Conservation (phyloP, 1,140 invertebrate genomes). For the Scaptomyza hsui region DNA sequence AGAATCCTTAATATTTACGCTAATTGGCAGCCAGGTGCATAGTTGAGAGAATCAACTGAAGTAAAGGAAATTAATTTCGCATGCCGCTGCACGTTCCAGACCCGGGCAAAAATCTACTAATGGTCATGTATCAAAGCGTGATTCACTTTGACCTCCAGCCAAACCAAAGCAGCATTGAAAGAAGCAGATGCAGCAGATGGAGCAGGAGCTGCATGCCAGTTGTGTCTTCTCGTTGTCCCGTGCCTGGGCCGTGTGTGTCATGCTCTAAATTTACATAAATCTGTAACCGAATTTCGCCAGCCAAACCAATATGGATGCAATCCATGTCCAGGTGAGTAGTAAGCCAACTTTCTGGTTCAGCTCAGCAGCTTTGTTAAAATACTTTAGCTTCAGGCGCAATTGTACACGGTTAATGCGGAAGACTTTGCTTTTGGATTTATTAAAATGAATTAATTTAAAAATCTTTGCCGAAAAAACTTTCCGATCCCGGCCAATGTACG, state of each 20-base stretch:
- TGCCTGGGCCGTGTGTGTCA: conserved; percentile 47
- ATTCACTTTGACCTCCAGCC: conserved; percentile 76
- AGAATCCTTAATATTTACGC: conserved; percentile 79
- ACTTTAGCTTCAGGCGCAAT: conserved; percentile 12
- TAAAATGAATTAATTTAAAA: conserved; percentile 81
- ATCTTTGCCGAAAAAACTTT: conserved; percentile 51
- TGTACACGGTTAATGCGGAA: conserved; percentile 59
- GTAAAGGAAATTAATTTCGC: conserved; percentile 69
- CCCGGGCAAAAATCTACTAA: conserved; percentile 58
- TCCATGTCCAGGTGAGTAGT: conserved; percentile 40
- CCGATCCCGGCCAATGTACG: conserved; percentile 46
- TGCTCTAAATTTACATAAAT: conserved; percentile 82
- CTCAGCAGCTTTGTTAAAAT: conserved; percentile 23
- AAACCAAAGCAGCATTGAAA: not conserved
- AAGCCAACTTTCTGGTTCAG: conserved; percentile 35
- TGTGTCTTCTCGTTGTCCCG: conserved; percentile 1
- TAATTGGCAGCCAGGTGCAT: conserved; percentile 81
- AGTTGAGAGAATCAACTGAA: conserved; percentile 29
- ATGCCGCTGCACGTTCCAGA: conserved; percentile 69
- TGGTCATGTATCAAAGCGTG: conserved; percentile 75
- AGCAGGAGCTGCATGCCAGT: not conserved
- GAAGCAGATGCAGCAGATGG: not conserved
- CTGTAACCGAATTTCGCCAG: conserved; percentile 67
- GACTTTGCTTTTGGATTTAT: conserved; percentile 69
- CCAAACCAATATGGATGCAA: conserved; percentile 40